Evolutionary conservation across 1,140 invertebrate species (phyloP), one percentile per base, ranked within the genome.

Genomic region (Drusus annulatus): DNA sequence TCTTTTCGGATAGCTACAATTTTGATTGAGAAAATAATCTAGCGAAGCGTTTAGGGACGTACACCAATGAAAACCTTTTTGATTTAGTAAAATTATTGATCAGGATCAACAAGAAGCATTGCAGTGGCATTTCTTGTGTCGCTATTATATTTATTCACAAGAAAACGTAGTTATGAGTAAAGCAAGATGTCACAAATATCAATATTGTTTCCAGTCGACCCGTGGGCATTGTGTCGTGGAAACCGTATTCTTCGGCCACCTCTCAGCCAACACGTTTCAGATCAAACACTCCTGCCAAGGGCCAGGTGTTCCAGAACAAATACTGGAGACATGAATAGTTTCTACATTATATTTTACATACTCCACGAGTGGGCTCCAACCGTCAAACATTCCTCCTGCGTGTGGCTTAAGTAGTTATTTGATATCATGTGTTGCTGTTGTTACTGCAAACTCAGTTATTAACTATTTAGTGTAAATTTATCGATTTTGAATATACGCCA

Each of bases 261-360:
- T 65, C 28, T 16, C n/a, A 65, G 3, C 28, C 23, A 28, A 65
- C 62, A 28, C 23, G 13, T 50, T 69, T 45, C 17, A 50, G 8
- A 45, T 31, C 65, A 69, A 50, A 45, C 65, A 69, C 65, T 69
- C 45, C 17, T 69, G 45, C 36, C 17, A 50, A 69, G 65, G 65
- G 65, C 65, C 65, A 69, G 65, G 65, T 69, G 65, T 69, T 69
- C 36, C 19, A 50, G 36, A 50, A 36, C 36, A 69, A 69, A 69
- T 69, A 69, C n/a, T 69, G 2, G 28, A 69, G 21, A 69, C 36
- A 25, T 50, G 65, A 69, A 69, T 69, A 36, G 65, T 69, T 13
- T 13, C 10, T 45, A 0, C 36, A 45, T n/a, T 7, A 69, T 69
- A 69, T 69, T 69, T 51, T 51, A 69, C 65, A 50, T 50, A 69